Evolutionary conservation across 2,797 vertebrate species (phyloP).

Genomic region (Hoplostethus atlanticus): DNA sequence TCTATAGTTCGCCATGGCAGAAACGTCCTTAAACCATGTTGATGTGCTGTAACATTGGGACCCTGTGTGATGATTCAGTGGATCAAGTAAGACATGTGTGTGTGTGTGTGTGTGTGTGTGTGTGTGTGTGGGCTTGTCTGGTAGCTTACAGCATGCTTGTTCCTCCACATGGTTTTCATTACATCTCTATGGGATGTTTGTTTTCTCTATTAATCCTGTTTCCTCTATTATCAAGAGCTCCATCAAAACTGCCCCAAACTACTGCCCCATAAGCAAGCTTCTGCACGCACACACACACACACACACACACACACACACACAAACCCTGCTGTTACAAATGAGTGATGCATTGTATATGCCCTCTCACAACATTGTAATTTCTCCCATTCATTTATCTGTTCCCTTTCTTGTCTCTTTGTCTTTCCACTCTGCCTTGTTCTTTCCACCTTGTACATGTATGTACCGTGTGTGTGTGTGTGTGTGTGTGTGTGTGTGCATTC

Average conservation of each 20-base stretch:
- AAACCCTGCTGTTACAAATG: constrained; percentile 17
- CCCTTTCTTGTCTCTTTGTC: not conserved
- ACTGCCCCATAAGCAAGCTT: constrained; percentile 54
- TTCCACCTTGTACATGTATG: not conserved
- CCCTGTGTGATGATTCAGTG: constrained; percentile 14
- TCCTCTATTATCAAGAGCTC: constrained; percentile 78
- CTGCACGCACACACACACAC: constrained; percentile 37
- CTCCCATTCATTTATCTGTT: constrained; percentile 22
- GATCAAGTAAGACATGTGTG: constrained; percentile 22
- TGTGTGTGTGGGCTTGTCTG: constrained; percentile 36
- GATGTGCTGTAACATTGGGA: not conserved
- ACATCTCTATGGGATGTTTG: constrained; percentile 79
- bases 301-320: constrained; percentile 11
- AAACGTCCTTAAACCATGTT: too few relatives aligned
- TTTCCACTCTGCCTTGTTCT: constrained; percentile 9
- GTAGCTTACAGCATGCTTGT: constrained; percentile 57
- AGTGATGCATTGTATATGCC: constrained; percentile 27
- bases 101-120: constrained; percentile 34
- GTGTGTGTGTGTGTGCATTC: not conserved
- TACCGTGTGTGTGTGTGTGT: not conserved
- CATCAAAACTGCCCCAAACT: constrained; percentile 76
- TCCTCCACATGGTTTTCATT: constrained; percentile 83
- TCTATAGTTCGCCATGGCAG: too few relatives aligned
- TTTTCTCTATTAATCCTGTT: constrained; percentile 83
- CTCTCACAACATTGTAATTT: not conserved